Evolutionary conservation across 2,888 invertebrate genomes (phyloP), one percentile per base, ranked within the genome.

Genomic region (Nomada goodeniana): DNA sequence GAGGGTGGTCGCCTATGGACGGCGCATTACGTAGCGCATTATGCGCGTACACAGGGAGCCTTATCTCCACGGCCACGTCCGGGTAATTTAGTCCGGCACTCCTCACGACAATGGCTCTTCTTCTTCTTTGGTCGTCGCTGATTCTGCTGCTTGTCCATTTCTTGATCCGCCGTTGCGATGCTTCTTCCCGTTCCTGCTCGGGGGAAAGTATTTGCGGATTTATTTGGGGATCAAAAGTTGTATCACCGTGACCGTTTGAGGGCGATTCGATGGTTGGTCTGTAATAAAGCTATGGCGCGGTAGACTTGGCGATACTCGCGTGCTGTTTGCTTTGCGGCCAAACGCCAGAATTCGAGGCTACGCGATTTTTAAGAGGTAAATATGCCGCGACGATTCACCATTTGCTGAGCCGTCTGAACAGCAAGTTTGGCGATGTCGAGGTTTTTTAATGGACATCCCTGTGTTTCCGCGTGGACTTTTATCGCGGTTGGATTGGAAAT

Each of bases 21-120:
- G 89, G 86, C 87, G 89, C 91, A 91, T 90, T 90, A 90, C 90
- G 90, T 90, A 78, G 86, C 90, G 86, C 90, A 90, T 91, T 91
- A 90, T 91, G 90, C 89, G 90, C 89, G 89, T 91, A 90, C 89
- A 90, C 89, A 89, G 89, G 89, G 87, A 89, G 88, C 86, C 90
- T 91, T 90, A 91, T 91, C 91, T 90, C 87, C 86, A 84, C 84
- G 86, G 86, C 90, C 90, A 90, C 90, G 90, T 90, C 91, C 90
- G 90, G 86, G 88, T 89, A 88, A 88, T 88, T 88, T 88, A 88
- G 88, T 76, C 86, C 77, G 76, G 69, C 88, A 86, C 86, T 88
- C 85, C 85, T 88, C 88, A 80, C 85, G 78, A 85, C 75, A 83
- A 79, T 80, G 83, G 82, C 79, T 82, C 87, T 82, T 74, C 79